Percentiles rank a stretch among this genome's conserved stretches.
phyloP scores from a whole-genome alignment of 2,888 invertebrate genomes.

The Lampropteryx suffumata region DNA sequence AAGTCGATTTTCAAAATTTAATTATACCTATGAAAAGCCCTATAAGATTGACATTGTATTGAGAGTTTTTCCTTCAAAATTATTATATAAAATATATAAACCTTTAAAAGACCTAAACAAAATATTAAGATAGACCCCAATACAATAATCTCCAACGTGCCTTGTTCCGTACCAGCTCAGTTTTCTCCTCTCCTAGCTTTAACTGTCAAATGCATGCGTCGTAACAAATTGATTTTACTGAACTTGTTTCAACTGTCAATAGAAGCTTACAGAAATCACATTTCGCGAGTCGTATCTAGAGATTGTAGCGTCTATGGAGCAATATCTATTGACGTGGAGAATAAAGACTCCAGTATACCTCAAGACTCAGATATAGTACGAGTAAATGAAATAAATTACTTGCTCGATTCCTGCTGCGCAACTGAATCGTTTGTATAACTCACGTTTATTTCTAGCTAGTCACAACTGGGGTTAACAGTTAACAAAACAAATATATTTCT shows the following conservation, averaged over 20 bases:
- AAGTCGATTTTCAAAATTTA: too few species aligned
- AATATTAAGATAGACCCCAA: not conserved
- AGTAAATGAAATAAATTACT: not conserved
- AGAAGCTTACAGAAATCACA: constrained; percentile 21
- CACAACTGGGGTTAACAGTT: too few species aligned
- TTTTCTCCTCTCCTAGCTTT: constrained; percentile 13
- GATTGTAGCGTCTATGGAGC: constrained; percentile 6
- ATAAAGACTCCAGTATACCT: constrained; percentile 1
- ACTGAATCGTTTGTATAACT: too few species aligned
- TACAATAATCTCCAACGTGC: not conserved
- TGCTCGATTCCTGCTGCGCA: too few species aligned
- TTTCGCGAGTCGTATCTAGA: constrained; percentile 14
- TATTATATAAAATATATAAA: too few species aligned
- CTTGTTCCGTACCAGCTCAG: not conserved
- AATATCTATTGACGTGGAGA: constrained; percentile 4
- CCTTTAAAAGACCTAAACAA: too few species aligned
- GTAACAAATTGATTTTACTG: constrained; percentile 23
- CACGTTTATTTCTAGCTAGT: too few species aligned
- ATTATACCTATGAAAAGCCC: too few species aligned
- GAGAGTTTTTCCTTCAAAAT: too few species aligned
- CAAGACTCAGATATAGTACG: not conserved
- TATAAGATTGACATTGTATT: too few species aligned
- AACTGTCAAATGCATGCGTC: constrained; percentile 24
- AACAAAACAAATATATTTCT: too few species aligned
- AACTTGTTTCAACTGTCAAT: constrained; percentile 23